Percentiles rank a stretch among this genome's conserved stretches.
These are phyloP conservation scores for Holacanthus passer DNA, from an alignment of 2,113 vertebrate genomes.

Conservation along the genomic window DNA sequence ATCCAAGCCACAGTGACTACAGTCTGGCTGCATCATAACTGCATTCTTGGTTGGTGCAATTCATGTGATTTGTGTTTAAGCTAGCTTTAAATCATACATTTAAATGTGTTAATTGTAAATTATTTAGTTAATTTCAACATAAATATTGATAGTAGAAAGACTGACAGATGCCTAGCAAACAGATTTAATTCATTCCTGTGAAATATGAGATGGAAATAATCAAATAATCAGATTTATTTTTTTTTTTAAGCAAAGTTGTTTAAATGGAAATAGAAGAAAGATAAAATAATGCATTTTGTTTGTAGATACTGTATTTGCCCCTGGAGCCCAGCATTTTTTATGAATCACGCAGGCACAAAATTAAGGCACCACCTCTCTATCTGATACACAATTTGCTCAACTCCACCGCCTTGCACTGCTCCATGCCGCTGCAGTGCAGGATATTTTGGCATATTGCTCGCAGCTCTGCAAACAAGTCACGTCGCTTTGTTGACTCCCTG, in stretches of 20 bases:
- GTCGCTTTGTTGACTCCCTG: slow-evolving; percentile 42
- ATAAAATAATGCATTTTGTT: background rate
- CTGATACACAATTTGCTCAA: background rate
- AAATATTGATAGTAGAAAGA: background rate
- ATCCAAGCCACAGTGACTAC: too few relatives aligned
- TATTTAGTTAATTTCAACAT: background rate
- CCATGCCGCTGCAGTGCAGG: background rate
- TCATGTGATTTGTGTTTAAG: background rate
- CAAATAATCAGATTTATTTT: background rate
- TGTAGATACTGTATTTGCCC: background rate
- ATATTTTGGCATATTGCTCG: background rate
- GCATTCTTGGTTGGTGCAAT: background rate
- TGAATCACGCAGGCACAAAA: background rate
- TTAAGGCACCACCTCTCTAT: background rate
- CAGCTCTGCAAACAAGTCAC: slow-evolving; percentile 56
- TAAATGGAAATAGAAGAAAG: background rate
- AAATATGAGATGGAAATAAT: background rate
- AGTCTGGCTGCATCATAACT: background rate
- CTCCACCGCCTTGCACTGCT: background rate
- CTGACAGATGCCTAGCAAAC: background rate
- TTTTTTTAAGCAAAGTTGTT: background rate
- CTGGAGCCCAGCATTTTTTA: background rate
- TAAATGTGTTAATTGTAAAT: too few relatives aligned
- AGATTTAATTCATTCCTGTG: background rate
- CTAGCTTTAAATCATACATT: background rate